Conservation (phyloP, 2,797 vertebrate species). For the Melanotaenia pygmaea region DNA sequence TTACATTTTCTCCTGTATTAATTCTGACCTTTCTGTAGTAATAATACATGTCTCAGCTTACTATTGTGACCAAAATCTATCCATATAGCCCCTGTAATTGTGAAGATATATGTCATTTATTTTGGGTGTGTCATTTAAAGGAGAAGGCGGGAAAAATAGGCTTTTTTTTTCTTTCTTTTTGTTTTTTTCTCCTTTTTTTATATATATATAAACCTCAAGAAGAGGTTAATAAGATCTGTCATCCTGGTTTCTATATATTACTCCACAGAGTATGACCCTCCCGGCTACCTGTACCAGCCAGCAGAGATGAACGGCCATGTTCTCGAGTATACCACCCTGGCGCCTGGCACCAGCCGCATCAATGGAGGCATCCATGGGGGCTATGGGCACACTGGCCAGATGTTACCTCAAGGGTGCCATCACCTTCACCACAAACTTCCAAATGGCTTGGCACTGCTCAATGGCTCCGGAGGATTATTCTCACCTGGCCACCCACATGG, state of each 20-base stretch:
- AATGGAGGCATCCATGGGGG: constrained; percentile 84
- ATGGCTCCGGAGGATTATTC: constrained; percentile 81
- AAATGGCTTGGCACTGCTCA: constrained; percentile 84
- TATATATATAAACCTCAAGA: neutral
- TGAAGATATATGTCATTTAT: too few species aligned
- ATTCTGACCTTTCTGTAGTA: too few species aligned
- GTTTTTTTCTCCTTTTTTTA: too few species aligned
- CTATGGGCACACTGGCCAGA: constrained; percentile 80
- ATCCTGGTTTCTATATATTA: neutral
- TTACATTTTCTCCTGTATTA: too few species aligned
- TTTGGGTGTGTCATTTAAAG: too few species aligned
- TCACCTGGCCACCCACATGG: constrained; percentile 74
- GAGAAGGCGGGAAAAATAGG: too few species aligned
- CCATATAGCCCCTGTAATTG: too few species aligned
- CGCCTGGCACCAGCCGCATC: constrained; percentile 79
- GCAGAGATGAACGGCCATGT: constrained; percentile 88
- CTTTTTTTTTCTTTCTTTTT: too few species aligned
- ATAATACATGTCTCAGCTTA: too few species aligned
- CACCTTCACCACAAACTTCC: constrained; percentile 89
- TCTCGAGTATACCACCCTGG: constrained; percentile 87
- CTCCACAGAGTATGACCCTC: constrained; percentile 90
- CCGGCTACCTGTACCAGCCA: constrained; percentile 91
- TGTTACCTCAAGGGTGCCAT: constrained; percentile 85
- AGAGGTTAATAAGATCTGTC: neutral
- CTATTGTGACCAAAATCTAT: too few species aligned